Base-by-base conservation (phyloP, 2,888 invertebrate species). In the Rosalia funebris region DNA sequence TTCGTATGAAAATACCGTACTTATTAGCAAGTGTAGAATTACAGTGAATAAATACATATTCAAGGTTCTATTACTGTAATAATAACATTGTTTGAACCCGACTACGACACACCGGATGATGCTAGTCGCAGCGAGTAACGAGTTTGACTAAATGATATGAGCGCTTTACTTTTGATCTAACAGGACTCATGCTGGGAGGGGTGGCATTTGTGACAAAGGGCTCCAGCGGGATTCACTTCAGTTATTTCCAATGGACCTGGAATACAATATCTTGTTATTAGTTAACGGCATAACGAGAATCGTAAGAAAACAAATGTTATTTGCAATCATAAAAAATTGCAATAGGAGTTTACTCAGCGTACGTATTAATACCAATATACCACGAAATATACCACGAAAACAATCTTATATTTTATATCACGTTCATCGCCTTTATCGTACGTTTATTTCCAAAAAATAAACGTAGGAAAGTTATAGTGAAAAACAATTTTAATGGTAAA, bases 21-120 rank as follows among this genome's bases (percentile, higher is more conserved):
- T 36, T 39, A 50, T 39, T 50, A 50, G 12, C 39, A 50, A 50
- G 50, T 25, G 39, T 15, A 39, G 11, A 15, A 50, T 37, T 50
- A 50, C 25, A 2, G 31, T 39, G 36, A 50, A 31, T 39, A 50
- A 39, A 50, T 39, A 50, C 50, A 50, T 50, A 50, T 10, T 50
- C 39, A 50, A 50, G 50, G 50, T 25, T 50, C 12, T 16, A 15
- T 12, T 19, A 39, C 37, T 44, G 12, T 44, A 12, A 5, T 25
- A 44, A 25, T 25, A 50, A 39, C 31, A 39, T 50, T 20, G 39
- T 39, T 39, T 12, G 12, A 20, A 20, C 15, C 36, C 20, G 17
- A 44, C 11, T 20, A 14, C 50, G 25, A 36, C 25, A 19, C 10
- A 10, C n/a, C n/a, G 39, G 2, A 10, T 25, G 50, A 15, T 12